Evolutionary conservation across 2,113 vertebrate genomes (phyloP), one percentile per base, ranked within the genome.

Genomic region (Patagioenas fasciata): DNA sequence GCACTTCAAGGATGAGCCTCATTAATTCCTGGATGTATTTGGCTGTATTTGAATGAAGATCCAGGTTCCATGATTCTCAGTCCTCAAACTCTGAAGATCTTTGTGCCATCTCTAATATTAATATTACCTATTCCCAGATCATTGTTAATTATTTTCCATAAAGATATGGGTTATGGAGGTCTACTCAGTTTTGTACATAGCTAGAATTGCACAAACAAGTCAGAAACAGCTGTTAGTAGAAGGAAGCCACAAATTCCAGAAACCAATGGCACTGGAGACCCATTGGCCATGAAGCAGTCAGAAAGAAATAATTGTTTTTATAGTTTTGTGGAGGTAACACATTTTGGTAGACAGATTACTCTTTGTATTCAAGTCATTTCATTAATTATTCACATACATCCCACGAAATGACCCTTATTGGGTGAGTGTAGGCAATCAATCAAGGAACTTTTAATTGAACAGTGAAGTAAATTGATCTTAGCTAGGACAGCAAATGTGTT

Each of bases 381-480:
- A 51, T 92, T 83, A 80, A 40, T 93, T 90, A 77, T 77, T 92
- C 75, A 58, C 60, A 78, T 28, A 66, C 1, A 2, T 65, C 38
- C 36, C 82, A 9, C 86, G 85, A 88, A 85, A 85, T 47, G 85
- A 78, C 47, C 80, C 40, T 15, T 58, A 38, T 58, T 81, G 73
- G 77, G 12, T 77, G 42, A 86, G 42, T 64, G 69, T 51, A 90
- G 64, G 51, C 69, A 85, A 91, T 69, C 70, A 65, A 15, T 88
- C 32, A 73, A 70, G 42, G 47, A 83, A 62, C 60, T 78, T 95
- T 58, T 92, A 93, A 93, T 66, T 92, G 71, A 93, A 66, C n/a
- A 83, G 50, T 80, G 56, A 93, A 90, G 83, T 93, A 94, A 85
- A 80, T 69, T 66, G 19, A n/a, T 83, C 42, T 77, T 65, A 61